These are phyloP conservation scores for Drosophila quasianomalipes DNA, from an alignment of 2,888 invertebrate genomes.

Conservation along the genomic window DNA sequence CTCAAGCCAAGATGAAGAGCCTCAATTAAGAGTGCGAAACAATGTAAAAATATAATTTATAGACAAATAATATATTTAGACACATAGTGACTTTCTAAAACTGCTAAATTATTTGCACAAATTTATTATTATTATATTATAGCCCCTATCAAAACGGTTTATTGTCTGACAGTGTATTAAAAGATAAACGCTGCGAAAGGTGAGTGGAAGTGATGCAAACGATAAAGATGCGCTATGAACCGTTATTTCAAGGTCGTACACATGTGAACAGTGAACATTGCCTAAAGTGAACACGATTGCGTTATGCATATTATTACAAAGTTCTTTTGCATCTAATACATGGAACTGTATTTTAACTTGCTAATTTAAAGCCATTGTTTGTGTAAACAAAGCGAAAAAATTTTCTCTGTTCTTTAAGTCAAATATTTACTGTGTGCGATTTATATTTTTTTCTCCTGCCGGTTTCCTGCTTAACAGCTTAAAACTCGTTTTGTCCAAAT, in stretches of 20 bases:
- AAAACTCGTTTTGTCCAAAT: conserved; percentile 65
- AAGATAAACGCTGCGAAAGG: conserved; percentile 22
- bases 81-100: background rate
- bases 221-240: conserved; percentile 31
- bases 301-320: background rate
- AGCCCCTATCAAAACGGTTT: background rate
- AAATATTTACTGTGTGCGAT: conserved; percentile 26
- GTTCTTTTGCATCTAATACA: background rate
- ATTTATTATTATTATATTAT: background rate
- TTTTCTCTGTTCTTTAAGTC: background rate
- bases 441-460: conserved; percentile 28
- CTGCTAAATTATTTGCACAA: background rate
- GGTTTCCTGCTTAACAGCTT: conserved; percentile 67
- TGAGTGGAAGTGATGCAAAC: conserved; percentile 8
- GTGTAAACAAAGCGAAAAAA: background rate
- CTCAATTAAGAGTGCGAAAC: background rate
- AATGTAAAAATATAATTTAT: background rate
- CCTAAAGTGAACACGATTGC: background rate
- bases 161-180: conserved; percentile 2
- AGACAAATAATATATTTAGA: background rate
- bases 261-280: conserved; percentile 33
- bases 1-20: background rate
- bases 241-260: conserved; percentile 73
- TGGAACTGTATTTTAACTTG: background rate
- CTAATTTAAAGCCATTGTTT: background rate